A percentile compares a stretch with the other conserved stretches of the same genome.
phyloP scores from a whole-genome alignment of 2,113 vertebrate species.

The Bubalus kerabau region DNA sequence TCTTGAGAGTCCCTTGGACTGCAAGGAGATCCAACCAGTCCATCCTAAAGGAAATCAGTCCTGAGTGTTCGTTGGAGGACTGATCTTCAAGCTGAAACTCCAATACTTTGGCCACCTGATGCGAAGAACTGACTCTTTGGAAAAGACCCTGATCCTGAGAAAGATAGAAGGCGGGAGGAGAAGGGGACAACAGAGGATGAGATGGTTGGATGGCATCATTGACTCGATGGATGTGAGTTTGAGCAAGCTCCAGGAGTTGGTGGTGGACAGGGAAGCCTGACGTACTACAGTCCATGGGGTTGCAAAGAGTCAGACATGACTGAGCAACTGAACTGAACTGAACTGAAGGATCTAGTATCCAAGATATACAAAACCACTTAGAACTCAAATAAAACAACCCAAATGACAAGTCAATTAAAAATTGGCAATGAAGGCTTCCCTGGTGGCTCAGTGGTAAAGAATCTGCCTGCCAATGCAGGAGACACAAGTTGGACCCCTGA shows the following conservation, averaged over 20 bases:
- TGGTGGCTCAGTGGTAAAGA: not conserved
- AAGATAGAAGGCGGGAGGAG: not conserved
- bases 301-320: not conserved
- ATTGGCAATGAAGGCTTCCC: not conserved
- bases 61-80: not conserved
- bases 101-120: not conserved
- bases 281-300: not conserved
- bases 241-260: not conserved
- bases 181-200: not conserved
- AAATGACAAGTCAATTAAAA: not conserved
- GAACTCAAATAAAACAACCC: not conserved
- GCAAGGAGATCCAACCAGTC: too few species aligned
- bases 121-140: not conserved
- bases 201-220: not conserved
- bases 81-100: not conserved
- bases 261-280: not conserved
- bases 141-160: not conserved
- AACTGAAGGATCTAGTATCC: not conserved
- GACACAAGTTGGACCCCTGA: not conserved
- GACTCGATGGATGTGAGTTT: not conserved
- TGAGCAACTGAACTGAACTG: not conserved
- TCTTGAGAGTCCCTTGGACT: too few species aligned
- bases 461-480: not conserved
- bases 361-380: not conserved
- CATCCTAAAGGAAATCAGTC: not conserved